phyloP scores from a whole-genome alignment of 64 coral and sea anemone genomes.

The Porites australiensis region DNA sequence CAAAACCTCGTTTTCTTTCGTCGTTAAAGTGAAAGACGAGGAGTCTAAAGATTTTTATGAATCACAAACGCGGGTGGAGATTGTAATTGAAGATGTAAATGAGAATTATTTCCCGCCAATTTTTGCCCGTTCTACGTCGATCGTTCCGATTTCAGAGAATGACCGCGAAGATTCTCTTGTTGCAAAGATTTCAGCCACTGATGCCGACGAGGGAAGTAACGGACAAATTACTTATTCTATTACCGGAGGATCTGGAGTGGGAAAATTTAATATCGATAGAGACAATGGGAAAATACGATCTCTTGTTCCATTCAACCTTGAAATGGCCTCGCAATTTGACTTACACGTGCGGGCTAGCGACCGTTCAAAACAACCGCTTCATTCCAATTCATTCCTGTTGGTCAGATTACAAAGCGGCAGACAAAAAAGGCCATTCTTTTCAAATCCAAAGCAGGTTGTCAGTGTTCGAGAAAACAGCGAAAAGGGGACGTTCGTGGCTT shows the following conservation, averaged over 20 bases:
- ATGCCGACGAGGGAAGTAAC: slow-evolving; percentile 65
- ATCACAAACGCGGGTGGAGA: slow-evolving; percentile 56
- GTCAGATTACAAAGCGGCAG: slow-evolving; percentile 42
- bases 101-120: slow-evolving; percentile 80
- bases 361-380: slow-evolving; percentile 63
- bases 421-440: slow-evolving; percentile 74
- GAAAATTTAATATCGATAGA: slow-evolving; percentile 76
- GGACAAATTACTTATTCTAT: slow-evolving; percentile 70
- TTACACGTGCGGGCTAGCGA: slow-evolving; percentile 85
- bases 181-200: slow-evolving; percentile 67
- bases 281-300: slow-evolving; percentile 60
- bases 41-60: background rate
- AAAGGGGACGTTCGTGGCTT: slow-evolving; percentile 76
- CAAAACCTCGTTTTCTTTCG: slow-evolving; percentile 49
- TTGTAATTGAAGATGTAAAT: slow-evolving; percentile 75
- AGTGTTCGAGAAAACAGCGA: slow-evolving; percentile 78
- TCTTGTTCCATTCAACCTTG: slow-evolving; percentile 59
- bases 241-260: slow-evolving; percentile 74
- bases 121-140: slow-evolving; percentile 41
- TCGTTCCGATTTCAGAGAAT: slow-evolving; percentile 63
- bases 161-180: slow-evolving; percentile 19
- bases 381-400: slow-evolving; percentile 66
- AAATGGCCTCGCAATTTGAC: slow-evolving; percentile 60
- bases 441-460: slow-evolving; percentile 29
- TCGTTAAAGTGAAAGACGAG: slow-evolving; percentile 29